Base-by-base conservation (phyloP, 1,140 invertebrate species). In the Teleopsis dalmanni region DNA sequence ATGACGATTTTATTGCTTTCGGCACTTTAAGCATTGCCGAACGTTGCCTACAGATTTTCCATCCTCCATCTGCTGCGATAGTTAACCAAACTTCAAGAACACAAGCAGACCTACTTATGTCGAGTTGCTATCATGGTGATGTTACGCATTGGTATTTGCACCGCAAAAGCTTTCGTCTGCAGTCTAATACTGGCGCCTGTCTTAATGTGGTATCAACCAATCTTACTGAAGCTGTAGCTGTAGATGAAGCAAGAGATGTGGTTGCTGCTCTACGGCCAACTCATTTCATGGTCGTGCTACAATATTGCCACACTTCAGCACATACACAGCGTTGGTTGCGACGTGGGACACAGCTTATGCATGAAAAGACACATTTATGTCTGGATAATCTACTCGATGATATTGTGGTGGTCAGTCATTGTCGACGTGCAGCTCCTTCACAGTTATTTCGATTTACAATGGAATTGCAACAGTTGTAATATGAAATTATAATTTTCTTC, bases 371-470 rank as follows among this genome's bases (percentile, higher is more conserved):
- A 6, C 61, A 56, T 35, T 47, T 67, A 11, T 67, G 64, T 49
- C 46, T 67, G 23, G 64, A 67, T 57, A 67, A 60, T 59, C 51
- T 55, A 25, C 35, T 57, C 34, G 41, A 41, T 44, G 48, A 64
- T 49, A 46, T 48, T 33, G 33, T 67, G 22, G 51, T 26, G 34
- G 43, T 66, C 35, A 59, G 53, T 51, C 16, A 22, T 9, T 67
- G 64, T 36, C 58, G 64, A 0, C 25, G 35, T 1, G 48, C 29
- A n/a, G 56, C 61, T 0, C 46, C 48, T 0, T 59, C 64, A 3
- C 64, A 67, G 53, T 54, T 65, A 6, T 67, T 67, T 55, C 58
- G 64, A 50, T 67, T 67, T 16, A 23, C 34, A 34, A 38, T 48
- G 46, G 46, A 48, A n/a, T 10, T 48, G 46, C 44, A 35, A 8